Conservation (phyloP, 2,888 invertebrate species). For the Aricia artaxerxes region DNA sequence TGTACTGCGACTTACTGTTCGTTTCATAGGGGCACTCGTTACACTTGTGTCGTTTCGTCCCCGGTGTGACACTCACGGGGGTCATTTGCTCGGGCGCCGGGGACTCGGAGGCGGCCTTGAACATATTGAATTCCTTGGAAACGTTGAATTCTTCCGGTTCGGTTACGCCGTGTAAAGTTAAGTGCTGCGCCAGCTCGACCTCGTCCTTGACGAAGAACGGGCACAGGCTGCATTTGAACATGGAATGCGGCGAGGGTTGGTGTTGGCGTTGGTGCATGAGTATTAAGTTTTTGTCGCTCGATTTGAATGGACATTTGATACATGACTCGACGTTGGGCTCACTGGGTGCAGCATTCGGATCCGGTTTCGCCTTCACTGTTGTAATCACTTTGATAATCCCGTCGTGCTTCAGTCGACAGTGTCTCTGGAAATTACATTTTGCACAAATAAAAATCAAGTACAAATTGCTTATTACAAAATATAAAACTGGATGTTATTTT, state of each 20-base stretch:
- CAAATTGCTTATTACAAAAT: neutral
- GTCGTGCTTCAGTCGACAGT: constrained; percentile 88
- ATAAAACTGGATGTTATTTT: neutral
- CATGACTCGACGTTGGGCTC: constrained; percentile 74
- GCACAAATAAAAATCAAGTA: constrained; percentile 24
- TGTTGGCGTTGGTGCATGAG: constrained; percentile 86
- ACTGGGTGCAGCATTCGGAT: constrained; percentile 54
- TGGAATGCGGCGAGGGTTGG: constrained; percentile 83
- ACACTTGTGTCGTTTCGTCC: constrained; percentile 87
- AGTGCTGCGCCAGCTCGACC: constrained; percentile 84
- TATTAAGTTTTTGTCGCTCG: constrained; percentile 79
- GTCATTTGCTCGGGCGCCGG: constrained; percentile 51
- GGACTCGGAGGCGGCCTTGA: constrained; percentile 66
- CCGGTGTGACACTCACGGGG: constrained; percentile 49
- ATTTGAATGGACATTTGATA: constrained; percentile 86
- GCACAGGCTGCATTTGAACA: constrained; percentile 90
- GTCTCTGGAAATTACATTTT: constrained; percentile 79
- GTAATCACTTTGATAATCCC: constrained; percentile 86
- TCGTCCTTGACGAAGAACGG: constrained; percentile 88
- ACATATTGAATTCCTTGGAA: constrained; percentile 50
- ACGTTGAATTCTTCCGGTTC: constrained; percentile 74
- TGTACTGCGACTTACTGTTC: constrained; percentile 91
- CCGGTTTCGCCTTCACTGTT: constrained; percentile 73
- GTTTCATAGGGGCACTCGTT: constrained; percentile 91
- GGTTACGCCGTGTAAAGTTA: constrained; percentile 82